phyloP scores from a whole-genome alignment of 2,888 invertebrate genomes.

The Habroteleia sp. region DNA sequence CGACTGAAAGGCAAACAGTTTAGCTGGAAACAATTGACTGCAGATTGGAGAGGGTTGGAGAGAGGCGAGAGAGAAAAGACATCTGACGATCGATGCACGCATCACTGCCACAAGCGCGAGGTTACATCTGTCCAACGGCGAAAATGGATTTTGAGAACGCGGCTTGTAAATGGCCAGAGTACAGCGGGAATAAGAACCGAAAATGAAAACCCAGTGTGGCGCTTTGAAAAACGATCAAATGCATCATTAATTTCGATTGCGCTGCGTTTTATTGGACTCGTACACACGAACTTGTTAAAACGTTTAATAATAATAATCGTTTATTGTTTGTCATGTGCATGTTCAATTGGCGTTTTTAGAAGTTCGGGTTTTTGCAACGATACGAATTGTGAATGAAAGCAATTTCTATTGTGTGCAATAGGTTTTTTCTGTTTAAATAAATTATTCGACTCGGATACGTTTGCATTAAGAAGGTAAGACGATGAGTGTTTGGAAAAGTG shows the following conservation, averaged over 20 bases:
- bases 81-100: constrained; percentile 78
- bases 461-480: too few species aligned
- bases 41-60: constrained; percentile 79
- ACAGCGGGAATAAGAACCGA: constrained; percentile 34
- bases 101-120: constrained; percentile 73
- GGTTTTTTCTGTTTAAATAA: too few species aligned
- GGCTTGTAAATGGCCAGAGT: constrained; percentile 50
- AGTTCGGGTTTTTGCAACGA: too few species aligned
- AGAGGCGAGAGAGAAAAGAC: constrained; percentile 67
- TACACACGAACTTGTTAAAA: too few species aligned
- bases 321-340: too few species aligned
- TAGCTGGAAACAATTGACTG: constrained; percentile 82
- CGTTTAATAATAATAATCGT: too few species aligned
- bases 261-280: too few species aligned
- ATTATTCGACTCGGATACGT: too few species aligned
- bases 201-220: constrained; percentile 32
- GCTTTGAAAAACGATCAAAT: constrained; percentile 10
- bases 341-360: too few species aligned
- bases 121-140: constrained; percentile 79
- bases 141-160: constrained; percentile 76
- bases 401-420: too few species aligned
- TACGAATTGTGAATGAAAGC: too few species aligned
- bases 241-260: constrained; percentile 4
- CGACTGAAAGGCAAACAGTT: constrained; percentile 81
- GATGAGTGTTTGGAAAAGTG: neutral